Evolutionary conservation across 2,113 vertebrate species (phyloP).

Genomic region (Trichechus manatus): DNA sequence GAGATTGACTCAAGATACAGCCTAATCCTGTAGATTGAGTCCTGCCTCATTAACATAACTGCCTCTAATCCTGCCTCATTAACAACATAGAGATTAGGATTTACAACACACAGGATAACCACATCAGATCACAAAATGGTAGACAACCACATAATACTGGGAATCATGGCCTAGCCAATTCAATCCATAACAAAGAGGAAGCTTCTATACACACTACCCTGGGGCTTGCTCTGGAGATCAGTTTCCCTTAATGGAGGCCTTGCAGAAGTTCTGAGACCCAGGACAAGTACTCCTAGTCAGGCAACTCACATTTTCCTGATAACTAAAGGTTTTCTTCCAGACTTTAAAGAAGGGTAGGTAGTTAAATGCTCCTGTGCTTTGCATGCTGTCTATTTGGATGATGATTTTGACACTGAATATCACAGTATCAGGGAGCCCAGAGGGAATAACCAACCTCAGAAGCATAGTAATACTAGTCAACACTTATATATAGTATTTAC

Average conservation of each 20-base stretch:
- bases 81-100: too few relatives aligned
- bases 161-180: too few relatives aligned
- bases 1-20: too few relatives aligned
- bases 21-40: too few relatives aligned
- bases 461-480: background rate
- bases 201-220: rapidly evolving
- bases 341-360: background rate
- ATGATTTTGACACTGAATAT: background rate
- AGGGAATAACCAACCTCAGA: background rate
- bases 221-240: background rate
- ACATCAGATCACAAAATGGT: too few relatives aligned
- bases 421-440: background rate
- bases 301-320: background rate
- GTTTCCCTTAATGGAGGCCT: background rate
- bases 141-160: too few relatives aligned
- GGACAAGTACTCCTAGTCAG: background rate
- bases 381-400: background rate
- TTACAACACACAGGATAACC: too few relatives aligned
- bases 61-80: too few relatives aligned
- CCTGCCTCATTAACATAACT: too few relatives aligned
- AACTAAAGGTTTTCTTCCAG: background rate
- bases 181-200: too few relatives aligned
- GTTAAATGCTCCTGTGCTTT: background rate
- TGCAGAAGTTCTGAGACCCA: background rate
- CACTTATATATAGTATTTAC: background rate